Percentiles rank a stretch among this genome's conserved stretches.
phyloP scores from a whole-genome alignment of 2,113 vertebrate species.

The Rhabdomys dilectus region DNA sequence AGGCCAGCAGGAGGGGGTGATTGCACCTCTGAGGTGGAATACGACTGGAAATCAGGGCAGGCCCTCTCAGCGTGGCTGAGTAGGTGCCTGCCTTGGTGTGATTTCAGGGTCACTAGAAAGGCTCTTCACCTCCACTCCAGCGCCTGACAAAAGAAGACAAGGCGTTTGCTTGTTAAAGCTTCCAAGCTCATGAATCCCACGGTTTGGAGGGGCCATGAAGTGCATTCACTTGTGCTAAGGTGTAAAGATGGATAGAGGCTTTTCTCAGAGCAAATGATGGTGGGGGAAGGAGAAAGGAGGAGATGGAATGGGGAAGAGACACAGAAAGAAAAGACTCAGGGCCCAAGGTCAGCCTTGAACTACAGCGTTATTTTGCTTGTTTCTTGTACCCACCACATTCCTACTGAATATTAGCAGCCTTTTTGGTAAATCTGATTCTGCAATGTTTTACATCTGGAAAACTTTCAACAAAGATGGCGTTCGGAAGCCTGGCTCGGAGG shows the following conservation, averaged over 20 bases:
- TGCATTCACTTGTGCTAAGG: not conserved
- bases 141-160: not conserved
- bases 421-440: constrained; percentile 71
- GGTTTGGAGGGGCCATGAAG: not conserved
- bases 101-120: constrained; percentile 49
- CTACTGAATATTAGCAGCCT: constrained; percentile 53
- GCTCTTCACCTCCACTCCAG: not conserved
- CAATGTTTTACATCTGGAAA: constrained; percentile 78
- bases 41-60: not conserved
- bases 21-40: not conserved
- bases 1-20: not conserved
- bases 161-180: constrained; percentile 31
- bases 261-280: not conserved
- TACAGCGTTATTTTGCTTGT: not conserved
- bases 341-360: constrained; percentile 57
- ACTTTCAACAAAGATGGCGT: constrained; percentile 78
- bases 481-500: constrained; percentile 75
- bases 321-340: not conserved
- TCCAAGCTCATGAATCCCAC: constrained; percentile 2
- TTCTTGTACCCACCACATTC: not conserved
- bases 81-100: constrained; percentile 4
- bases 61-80: not conserved
- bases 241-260: not conserved
- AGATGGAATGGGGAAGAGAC: not conserved
- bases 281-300: not conserved